These are phyloP conservation scores for Sander lucioperca DNA, from an alignment of 2,113 vertebrate genomes.

Conservation along the genomic window DNA sequence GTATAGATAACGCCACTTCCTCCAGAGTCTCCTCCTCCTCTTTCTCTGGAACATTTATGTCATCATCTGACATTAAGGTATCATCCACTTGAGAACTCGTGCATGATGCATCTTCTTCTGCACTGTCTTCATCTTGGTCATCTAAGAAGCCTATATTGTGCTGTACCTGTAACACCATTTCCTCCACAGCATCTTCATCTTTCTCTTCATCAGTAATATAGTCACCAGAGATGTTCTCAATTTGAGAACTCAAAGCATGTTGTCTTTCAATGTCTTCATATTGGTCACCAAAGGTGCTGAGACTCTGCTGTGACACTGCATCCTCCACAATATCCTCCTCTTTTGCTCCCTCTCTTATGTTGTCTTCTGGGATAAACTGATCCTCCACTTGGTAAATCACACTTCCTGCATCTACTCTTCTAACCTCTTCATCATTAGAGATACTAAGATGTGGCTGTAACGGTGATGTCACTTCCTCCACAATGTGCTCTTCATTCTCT, in stretches of 20 bases:
- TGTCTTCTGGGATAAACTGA: not conserved
- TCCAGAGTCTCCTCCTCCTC: not conserved
- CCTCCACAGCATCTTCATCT: not conserved
- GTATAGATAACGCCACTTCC: not conserved
- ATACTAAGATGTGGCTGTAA: not conserved
- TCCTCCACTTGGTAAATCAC: not conserved
- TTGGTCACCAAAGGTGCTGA: not conserved
- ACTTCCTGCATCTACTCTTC: not conserved
- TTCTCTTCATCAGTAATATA: not conserved
- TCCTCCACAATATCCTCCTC: not conserved
- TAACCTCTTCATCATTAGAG: not conserved
- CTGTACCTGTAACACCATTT: not conserved
- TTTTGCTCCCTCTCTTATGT: not conserved
- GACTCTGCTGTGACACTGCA: not conserved
- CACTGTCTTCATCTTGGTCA: not conserved
- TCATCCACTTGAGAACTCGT: not conserved
- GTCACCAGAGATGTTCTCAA: conserved; percentile 14
- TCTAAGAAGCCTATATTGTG: not conserved
- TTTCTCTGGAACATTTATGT: conserved; percentile 1
- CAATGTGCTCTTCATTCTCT: not conserved
- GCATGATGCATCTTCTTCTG: not conserved
- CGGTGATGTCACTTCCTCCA: not conserved
- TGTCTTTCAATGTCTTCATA: conserved; percentile 6
- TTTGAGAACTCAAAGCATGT: conserved; percentile 2
- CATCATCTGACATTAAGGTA: not conserved